Percentiles rank a stretch among this genome's conserved stretches.
These are phyloP conservation scores for Temnothorax longispinosus DNA, from an alignment of 1,140 invertebrate species.

Conservation along the genomic window DNA sequence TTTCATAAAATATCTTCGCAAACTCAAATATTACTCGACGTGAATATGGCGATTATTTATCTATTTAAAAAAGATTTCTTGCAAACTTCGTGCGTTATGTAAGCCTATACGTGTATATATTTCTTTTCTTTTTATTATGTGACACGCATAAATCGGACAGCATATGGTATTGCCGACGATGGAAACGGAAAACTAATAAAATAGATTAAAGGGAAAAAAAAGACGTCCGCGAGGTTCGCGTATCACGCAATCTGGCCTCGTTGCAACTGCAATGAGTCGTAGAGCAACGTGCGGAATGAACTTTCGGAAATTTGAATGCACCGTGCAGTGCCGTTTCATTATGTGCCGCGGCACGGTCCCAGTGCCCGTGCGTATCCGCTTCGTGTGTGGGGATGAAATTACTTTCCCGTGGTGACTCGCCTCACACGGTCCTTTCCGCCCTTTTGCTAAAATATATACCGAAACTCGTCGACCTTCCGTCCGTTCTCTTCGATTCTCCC, in stretches of 20 bases:
- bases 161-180: neutral
- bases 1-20: neutral
- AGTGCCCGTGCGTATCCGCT: neutral
- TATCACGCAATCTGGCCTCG: slow-evolving; percentile 26
- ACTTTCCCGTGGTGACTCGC: slow-evolving; percentile 32
- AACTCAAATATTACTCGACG: neutral
- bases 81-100: neutral
- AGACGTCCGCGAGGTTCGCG: neutral
- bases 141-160: neutral
- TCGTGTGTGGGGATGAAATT: slow-evolving; percentile 32
- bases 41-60: slow-evolving; percentile 15
- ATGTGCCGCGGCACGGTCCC: neutral
- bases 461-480: slow-evolving; percentile 14
- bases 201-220: slow-evolving; percentile 10
- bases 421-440: neutral
- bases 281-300: slow-evolving; percentile 28
- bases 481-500: neutral
- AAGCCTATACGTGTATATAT: neutral
- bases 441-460: slow-evolving; percentile 34
- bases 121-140: neutral
- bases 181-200: neutral
- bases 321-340: slow-evolving; percentile 38
- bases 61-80: neutral
- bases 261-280: slow-evolving; percentile 14
- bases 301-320: slow-evolving; percentile 52